phyloP scores from a whole-genome alignment of 1,140 invertebrate species.

The Drosophila leontia region DNA sequence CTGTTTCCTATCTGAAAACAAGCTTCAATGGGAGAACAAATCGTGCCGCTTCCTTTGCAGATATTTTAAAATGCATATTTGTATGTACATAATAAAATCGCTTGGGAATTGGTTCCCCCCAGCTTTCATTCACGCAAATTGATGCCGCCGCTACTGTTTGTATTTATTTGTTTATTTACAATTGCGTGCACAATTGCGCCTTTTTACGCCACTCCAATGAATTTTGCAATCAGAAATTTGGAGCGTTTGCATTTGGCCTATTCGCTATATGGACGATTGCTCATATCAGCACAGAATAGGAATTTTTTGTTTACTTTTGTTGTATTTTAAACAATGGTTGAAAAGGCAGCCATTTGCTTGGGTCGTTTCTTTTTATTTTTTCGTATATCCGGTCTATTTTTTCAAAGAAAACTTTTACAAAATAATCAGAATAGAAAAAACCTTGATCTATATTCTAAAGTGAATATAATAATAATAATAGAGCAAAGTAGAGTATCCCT shows the following conservation, averaged over 20 bases:
- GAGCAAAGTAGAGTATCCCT: not conserved
- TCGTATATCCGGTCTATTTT: not conserved
- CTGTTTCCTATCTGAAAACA: constrained; percentile 57
- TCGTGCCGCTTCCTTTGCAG: not conserved
- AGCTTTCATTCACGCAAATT: constrained; percentile 33
- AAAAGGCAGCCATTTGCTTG: not conserved
- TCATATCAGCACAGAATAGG: not conserved
- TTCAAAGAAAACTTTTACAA: not conserved
- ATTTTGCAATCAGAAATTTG: constrained; percentile 29
- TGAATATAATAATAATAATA: too few relatives aligned
- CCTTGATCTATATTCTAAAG: not conserved
- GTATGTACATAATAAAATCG: not conserved
- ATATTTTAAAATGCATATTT: constrained; percentile 1
- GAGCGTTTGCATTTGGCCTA: constrained; percentile 4
- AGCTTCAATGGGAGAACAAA: constrained; percentile 26
- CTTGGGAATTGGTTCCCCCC: constrained; percentile 1
- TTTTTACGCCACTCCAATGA: constrained; percentile 22
- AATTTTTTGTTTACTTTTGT: constrained; percentile 1
- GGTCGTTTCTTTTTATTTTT: not conserved
- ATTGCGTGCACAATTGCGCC: constrained; percentile 20
- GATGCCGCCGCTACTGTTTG: constrained; percentile 29
- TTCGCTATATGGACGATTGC: not conserved
- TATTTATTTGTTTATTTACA: constrained; percentile 31
- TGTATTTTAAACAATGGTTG: not conserved
- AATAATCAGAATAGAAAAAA: not conserved